These are phyloP conservation scores for Phaethornis superciliosus DNA, from an alignment of 2,113 vertebrate species.

Conservation along the genomic window DNA sequence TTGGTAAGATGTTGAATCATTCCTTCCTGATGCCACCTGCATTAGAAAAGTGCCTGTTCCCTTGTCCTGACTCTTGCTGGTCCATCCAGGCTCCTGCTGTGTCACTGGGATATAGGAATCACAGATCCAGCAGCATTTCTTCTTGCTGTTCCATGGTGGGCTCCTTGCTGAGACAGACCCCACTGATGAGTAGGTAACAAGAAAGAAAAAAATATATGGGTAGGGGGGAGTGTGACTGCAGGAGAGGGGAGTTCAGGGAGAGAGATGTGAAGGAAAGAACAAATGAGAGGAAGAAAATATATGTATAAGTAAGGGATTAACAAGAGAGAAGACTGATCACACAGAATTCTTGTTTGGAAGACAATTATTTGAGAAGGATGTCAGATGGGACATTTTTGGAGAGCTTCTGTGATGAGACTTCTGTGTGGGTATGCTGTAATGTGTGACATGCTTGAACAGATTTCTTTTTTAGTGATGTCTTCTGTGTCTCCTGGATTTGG, in stretches of 20 bases:
- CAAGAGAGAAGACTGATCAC: background rate
- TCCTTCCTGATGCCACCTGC: background rate
- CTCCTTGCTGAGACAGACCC: background rate
- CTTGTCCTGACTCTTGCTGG: background rate
- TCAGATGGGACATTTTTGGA: constrained; percentile 11
- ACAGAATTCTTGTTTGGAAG: background rate
- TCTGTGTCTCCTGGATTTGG: background rate
- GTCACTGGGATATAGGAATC: background rate
- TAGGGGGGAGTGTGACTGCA: background rate
- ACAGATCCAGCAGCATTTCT: background rate
- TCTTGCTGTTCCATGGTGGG: fast-evolving
- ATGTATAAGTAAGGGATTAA: background rate
- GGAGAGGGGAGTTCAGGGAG: background rate
- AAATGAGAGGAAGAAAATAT: background rate
- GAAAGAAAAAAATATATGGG: background rate
- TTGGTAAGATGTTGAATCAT: background rate
- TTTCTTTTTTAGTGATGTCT: background rate
- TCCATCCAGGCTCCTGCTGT: background rate
- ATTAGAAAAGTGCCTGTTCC: background rate
- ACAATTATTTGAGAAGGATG: background rate
- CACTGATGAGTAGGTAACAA: background rate
- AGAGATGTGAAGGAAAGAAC: background rate
- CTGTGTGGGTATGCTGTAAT: background rate
- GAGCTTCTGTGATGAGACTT: background rate
- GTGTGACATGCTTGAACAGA: background rate